Evolutionary conservation across 2,797 vertebrate genomes (phyloP).

Genomic region (Paedocypris micromegethes): DNA sequence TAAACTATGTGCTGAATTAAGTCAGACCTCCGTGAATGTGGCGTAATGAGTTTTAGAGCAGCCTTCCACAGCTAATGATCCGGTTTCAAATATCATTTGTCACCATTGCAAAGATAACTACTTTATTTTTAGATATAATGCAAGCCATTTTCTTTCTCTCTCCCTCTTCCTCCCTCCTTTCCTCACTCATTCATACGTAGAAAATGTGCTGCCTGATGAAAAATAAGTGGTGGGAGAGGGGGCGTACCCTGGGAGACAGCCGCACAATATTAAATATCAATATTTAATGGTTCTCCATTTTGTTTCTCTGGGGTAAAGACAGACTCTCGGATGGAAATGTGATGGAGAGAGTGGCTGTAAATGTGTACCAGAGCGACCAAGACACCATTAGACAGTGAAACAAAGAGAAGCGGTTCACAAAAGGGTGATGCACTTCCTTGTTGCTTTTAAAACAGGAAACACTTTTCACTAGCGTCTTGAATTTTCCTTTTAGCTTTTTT

Average conservation of each 20-base stretch:
- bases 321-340: constrained; percentile 24
- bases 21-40: constrained; percentile 31
- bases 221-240: constrained; percentile 28
- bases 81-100: constrained; percentile 29
- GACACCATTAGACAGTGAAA: constrained; percentile 9
- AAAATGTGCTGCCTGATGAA: constrained; percentile 37
- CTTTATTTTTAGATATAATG: constrained; percentile 23
- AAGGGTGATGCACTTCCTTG: constrained; percentile 28
- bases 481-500: too few relatives aligned
- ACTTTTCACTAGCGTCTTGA: too few relatives aligned
- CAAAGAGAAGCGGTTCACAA: constrained; percentile 15
- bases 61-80: constrained; percentile 32
- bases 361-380: constrained; percentile 23
- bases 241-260: constrained; percentile 22
- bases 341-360: constrained; percentile 28
- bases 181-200: neutral
- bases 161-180: neutral
- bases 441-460: constrained; percentile 33
- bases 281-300: constrained; percentile 43
- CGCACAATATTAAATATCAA: constrained; percentile 43
- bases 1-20: constrained; percentile 16
- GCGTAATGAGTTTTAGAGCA: constrained; percentile 21
- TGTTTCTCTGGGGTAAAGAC: constrained; percentile 34
- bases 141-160: constrained; percentile 8
- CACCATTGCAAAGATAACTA: constrained; percentile 39